A percentile compares a stretch with the other conserved stretches of the same genome.
Conservation (phyloP, 2,888 invertebrate species). For the Drosophila subsilvestris region DNA sequence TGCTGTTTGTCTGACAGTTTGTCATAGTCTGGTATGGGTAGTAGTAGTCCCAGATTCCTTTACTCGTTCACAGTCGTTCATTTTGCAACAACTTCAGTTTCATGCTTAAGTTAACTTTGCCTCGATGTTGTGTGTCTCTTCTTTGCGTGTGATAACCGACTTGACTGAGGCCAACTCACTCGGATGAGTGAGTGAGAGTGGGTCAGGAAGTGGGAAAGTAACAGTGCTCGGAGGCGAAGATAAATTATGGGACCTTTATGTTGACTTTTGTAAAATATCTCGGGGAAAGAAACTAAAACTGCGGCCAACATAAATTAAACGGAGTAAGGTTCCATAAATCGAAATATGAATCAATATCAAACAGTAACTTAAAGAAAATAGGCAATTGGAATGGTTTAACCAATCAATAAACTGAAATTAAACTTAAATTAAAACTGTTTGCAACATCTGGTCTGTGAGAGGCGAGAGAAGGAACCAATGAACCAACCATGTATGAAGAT, state of each 20-base stretch:
- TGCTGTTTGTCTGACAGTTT: constrained; percentile 31
- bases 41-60: constrained; percentile 5
- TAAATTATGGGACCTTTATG: constrained; percentile 17
- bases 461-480: too few relatives aligned
- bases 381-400: too few relatives aligned
- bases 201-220: not conserved
- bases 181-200: constrained; percentile 34
- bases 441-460: too few relatives aligned
- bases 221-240: constrained; percentile 11
- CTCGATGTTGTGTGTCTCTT: constrained; percentile 31
- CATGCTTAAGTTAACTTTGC: constrained; percentile 45
- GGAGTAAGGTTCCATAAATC: too few relatives aligned
- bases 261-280: not conserved
- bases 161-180: constrained; percentile 34
- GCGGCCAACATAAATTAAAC: too few relatives aligned
- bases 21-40: constrained; percentile 33
- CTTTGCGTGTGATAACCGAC: constrained; percentile 38
- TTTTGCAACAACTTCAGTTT: constrained; percentile 34
- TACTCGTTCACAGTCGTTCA: constrained; percentile 7
- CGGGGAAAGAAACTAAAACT: not conserved
- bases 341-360: too few relatives aligned
- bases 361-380: too few relatives aligned
- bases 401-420: too few relatives aligned
- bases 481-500: not conserved
- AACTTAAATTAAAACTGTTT: too few relatives aligned